Evolutionary conservation across 1,140 invertebrate genomes (phyloP).

Genomic region (honey bee (Apis mellifera)): Amel_HAv3.1 CM009933.2:5954501-5955000

Average conservation of each 20-base stretch:
- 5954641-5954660: not conserved
- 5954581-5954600: constrained; percentile 2
- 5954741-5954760: constrained; percentile 17
- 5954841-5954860: too few species aligned
- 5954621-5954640: constrained; percentile 14
- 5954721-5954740: not conserved
- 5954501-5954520: not conserved
- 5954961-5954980: too few species aligned
- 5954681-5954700: not conserved
- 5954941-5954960: too few species aligned
- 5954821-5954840: not conserved
- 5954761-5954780: not conserved
- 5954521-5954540: constrained; percentile 4
- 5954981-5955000: too few species aligned
- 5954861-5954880: too few species aligned
- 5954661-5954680: too few species aligned
- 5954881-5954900: too few species aligned
- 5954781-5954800: not conserved
- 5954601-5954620: not conserved
- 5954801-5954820: too few species aligned
- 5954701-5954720: too few species aligned
- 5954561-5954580: constrained; percentile 12
- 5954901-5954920: too few species aligned
- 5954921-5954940: too few species aligned
- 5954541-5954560: not conserved